Evolutionary conservation across 2,113 vertebrate genomes (phyloP).

Genomic region (Cephalopholis sonnerati): DNA sequence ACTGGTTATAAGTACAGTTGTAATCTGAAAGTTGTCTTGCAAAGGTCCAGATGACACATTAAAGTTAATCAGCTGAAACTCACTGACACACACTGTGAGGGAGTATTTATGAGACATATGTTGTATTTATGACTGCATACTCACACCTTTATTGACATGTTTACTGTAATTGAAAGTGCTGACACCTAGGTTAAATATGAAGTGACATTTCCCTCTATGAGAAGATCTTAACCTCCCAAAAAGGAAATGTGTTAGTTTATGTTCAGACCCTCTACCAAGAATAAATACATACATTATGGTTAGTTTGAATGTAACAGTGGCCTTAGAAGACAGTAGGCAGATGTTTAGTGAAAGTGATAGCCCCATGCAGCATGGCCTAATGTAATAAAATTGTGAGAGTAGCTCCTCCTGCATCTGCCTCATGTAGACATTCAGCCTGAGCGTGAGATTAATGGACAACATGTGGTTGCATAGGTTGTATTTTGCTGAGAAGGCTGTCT

Average conservation of each 20-base stretch:
- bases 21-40: neutral
- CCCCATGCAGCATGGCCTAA: neutral
- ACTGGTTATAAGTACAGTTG: neutral
- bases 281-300: neutral
- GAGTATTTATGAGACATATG: neutral
- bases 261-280: neutral
- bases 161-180: neutral
- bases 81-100: neutral
- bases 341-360: constrained; percentile 20
- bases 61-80: neutral
- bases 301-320: neutral
- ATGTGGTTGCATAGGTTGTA: constrained; percentile 16
- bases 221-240: too few relatives aligned
- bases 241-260: too few relatives aligned
- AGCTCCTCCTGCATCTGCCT: constrained; percentile 17
- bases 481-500: constrained; percentile 7
- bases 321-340: neutral
- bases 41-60: neutral
- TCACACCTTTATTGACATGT: too few relatives aligned
- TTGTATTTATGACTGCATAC: too few relatives aligned
- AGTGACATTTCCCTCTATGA: too few relatives aligned
- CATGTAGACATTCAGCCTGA: constrained; percentile 2
- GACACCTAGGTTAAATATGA: too few relatives aligned
- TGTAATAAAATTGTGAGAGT: neutral
- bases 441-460: constrained; percentile 27